Evolutionary conservation across 2,113 vertebrate species (phyloP).

Genomic region (Centropristis striata): DNA sequence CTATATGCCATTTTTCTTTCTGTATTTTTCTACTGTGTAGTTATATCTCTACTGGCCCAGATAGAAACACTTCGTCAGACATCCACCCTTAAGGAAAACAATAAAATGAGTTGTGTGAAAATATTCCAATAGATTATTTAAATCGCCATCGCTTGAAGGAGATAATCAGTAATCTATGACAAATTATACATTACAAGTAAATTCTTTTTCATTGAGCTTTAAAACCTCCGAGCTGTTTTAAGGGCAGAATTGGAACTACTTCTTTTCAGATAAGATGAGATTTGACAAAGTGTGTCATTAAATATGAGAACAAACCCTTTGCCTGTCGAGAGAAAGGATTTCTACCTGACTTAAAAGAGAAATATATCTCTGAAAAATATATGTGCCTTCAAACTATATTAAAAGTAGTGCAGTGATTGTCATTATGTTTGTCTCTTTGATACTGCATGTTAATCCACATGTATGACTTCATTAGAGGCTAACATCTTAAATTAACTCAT

Average conservation of each 20-base stretch:
- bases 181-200: not conserved
- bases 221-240: slow-evolving; percentile 21
- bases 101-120: not conserved
- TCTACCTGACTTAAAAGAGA: not conserved
- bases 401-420: not conserved
- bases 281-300: not conserved
- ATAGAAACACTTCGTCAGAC: not conserved
- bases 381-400: not conserved
- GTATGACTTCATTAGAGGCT: not conserved
- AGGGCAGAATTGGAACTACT: not conserved
- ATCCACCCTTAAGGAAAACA: not conserved
- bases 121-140: slow-evolving; percentile 4
- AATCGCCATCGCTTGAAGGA: slow-evolving; percentile 1
- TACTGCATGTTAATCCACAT: not conserved
- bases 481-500: not conserved
- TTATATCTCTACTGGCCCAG: not conserved
- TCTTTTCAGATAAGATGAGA: slow-evolving; percentile 20
- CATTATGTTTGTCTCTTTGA: not conserved
- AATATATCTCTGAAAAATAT: not conserved
- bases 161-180: slow-evolving; percentile 17
- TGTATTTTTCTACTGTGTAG: not conserved
- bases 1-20: not conserved
- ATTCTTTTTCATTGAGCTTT: not conserved
- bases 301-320: not conserved
- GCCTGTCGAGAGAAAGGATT: not conserved